These are phyloP conservation scores for Nothobranchius kuhntae DNA, from an alignment of 2,113 vertebrate species.

Conservation along the genomic window DNA sequence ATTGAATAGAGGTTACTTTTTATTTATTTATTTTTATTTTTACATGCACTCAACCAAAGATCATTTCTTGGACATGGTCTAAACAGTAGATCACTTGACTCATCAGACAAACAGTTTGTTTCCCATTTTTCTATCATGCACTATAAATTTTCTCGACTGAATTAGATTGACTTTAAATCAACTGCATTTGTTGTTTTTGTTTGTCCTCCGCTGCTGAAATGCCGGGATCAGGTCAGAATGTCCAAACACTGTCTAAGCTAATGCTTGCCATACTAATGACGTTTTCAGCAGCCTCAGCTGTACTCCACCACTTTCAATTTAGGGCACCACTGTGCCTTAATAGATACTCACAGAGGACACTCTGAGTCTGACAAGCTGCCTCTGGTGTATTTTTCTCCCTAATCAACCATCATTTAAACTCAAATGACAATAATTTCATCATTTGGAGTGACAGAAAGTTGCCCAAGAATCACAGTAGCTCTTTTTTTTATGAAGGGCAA, in stretches of 20 bases:
- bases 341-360: conserved; percentile 20
- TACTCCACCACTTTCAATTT: not conserved
- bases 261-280: conserved; percentile 2
- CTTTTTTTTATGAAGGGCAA: not conserved
- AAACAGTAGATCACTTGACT: not conserved
- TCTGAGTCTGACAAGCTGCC: conserved; percentile 20
- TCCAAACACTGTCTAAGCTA: conserved; percentile 1
- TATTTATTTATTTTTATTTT: too few species aligned
- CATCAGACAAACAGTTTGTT: not conserved
- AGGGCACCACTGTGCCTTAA: conserved; percentile 5
- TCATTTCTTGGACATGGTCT: not conserved
- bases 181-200: conserved; percentile 7
- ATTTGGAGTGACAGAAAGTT: conserved; percentile 20
- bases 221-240: not conserved
- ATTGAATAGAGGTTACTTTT: too few species aligned
- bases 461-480: conserved; percentile 5
- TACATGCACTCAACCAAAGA: too few species aligned
- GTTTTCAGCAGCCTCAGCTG: conserved; percentile 11
- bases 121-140: too few species aligned
- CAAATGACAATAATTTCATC: conserved; percentile 36
- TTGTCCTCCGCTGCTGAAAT: not conserved
- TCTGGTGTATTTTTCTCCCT: conserved; percentile 31
- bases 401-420: conserved; percentile 45
- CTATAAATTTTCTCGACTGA: too few species aligned
- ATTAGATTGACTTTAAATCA: not conserved